Evolutionary conservation across 1,140 invertebrate species (phyloP), one percentile per base, ranked within the genome.

Genomic region (Daktulosphaira vitifoliae): DNA sequence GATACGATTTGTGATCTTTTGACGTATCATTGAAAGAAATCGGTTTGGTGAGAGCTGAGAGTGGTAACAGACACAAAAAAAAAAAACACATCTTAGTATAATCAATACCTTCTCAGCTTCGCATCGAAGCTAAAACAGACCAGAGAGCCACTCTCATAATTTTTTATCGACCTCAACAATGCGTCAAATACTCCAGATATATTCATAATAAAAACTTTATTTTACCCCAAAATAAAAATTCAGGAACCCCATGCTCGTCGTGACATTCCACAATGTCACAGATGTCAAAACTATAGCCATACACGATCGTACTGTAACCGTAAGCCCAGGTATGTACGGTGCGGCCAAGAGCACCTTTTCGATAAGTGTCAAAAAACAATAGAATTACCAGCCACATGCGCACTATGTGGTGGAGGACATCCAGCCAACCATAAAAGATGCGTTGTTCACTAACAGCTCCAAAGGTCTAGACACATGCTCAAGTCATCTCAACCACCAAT

Each of bases 401-500:
- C 65, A 13, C 37, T 66, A 18, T 56, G 75, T 53, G 53, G 68
- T 6, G 69, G 72, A 37, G 65, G 71, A 8, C 74, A 77, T 48
- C 69, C 73, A 29, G 73, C 73, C 16, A 76, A 72, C 66, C 74
- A 74, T 42, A 72, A 69, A 69, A 72, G 72, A 2, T 75, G 74
- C 51, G n/a, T 2, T 15, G 67, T 73, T 8, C 70, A 72, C 65
- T 52, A 72, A 62, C 66, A 72, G 51, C 25, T 72, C 37, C 52
- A 66, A 37, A 54, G 39, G n/a, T 42, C 39, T 15, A 42, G 39
- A 42, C 8, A 11, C n/a, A 42, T 16, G 8, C 8, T 15, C 39
- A 42, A 15, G 8, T 11, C 39, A 11, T 11, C 8, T 42, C 8
- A 42, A 42, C 39, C 9, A 11, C 39, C 8, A 3, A 42, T 42